These are phyloP conservation scores for Ochotona curzoniae DNA, from an alignment of 2,113 vertebrate genomes.

Conservation along the genomic window DNA sequence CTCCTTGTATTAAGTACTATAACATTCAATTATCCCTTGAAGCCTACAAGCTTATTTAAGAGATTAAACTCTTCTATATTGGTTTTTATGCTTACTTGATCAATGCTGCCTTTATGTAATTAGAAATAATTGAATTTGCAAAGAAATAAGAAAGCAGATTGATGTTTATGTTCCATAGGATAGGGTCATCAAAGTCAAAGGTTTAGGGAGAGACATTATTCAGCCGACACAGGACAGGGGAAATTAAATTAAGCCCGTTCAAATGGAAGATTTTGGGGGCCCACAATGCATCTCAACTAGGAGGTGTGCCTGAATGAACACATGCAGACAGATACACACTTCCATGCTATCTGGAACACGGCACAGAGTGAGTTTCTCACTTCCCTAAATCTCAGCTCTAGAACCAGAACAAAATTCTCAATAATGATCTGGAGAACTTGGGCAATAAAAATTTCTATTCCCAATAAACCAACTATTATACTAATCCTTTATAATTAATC, in stretches of 20 bases:
- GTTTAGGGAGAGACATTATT: constrained; percentile 33
- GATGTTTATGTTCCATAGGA: constrained; percentile 61
- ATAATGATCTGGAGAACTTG: background rate
- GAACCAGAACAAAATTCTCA: background rate
- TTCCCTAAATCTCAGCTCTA: background rate
- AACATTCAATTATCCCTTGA: constrained; percentile 79
- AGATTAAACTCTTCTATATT: constrained; percentile 74
- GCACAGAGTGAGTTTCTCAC: constrained; percentile 5
- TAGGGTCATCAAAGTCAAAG: constrained; percentile 66
- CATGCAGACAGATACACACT: accelerated
- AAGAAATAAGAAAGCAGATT: constrained; percentile 66
- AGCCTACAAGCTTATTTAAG: constrained; percentile 79
- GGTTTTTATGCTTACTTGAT: constrained; percentile 76
- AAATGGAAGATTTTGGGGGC: constrained; percentile 41
- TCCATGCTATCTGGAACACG: constrained; percentile 66
- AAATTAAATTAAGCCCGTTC: constrained; percentile 35
- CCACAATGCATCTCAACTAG: background rate
- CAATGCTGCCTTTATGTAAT: constrained; percentile 82
- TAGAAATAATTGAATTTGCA: constrained; percentile 80
- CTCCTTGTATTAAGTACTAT: constrained; percentile 68
- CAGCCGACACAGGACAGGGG: background rate
- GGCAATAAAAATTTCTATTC: background rate
- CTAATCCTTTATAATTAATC: background rate
- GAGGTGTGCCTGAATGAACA: background rate
- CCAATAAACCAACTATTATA: background rate